Conservation (phyloP, 2,888 invertebrate genomes). For the Neuroscelio doddi region DNA sequence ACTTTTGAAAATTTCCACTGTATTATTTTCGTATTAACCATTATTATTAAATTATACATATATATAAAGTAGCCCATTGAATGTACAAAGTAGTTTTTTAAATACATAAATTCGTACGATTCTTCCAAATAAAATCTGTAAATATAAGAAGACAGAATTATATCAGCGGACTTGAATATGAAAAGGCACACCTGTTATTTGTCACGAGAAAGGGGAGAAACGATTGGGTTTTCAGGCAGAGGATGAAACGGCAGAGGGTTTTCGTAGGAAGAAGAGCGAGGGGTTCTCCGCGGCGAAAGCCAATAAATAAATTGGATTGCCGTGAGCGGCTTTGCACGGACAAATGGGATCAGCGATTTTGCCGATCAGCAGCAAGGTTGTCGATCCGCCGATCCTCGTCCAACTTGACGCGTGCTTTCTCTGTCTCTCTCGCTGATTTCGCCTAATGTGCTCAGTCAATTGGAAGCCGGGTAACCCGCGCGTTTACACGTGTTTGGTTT, state of each 20-base stretch:
- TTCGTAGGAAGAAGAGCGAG: conserved; percentile 27
- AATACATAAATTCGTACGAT: too few species aligned
- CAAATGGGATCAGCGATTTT: conserved; percentile 71
- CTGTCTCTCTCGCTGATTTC: conserved; percentile 23
- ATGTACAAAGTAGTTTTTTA: too few species aligned
- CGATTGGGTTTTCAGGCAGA: too few species aligned
- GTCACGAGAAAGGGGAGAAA: conserved; percentile 10
- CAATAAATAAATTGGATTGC: conserved; percentile 72
- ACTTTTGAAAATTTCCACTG: too few species aligned
- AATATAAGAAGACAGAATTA: too few species aligned
- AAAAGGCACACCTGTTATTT: conserved; percentile 32
- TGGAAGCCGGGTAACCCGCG: conserved; percentile 45
- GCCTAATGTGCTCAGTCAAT: conserved; percentile 42
- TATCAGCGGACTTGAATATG: conserved; percentile 6
- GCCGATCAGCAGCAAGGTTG: conserved; percentile 57
- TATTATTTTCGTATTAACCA: too few species aligned
- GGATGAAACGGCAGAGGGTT: conserved; percentile 30
- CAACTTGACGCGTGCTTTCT: conserved; percentile 25
- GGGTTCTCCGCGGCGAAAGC: conserved; percentile 60
- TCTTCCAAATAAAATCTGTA: too few species aligned
- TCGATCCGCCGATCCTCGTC: conserved; percentile 25
- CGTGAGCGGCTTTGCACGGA: conserved; percentile 66
- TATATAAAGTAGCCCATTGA: too few species aligned
- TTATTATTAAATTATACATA: too few species aligned
- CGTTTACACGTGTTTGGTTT: conserved; percentile 54